Conservation (phyloP, 53 echinoderm and acorn worm genomes). For the Astropecten irregularis region DNA sequence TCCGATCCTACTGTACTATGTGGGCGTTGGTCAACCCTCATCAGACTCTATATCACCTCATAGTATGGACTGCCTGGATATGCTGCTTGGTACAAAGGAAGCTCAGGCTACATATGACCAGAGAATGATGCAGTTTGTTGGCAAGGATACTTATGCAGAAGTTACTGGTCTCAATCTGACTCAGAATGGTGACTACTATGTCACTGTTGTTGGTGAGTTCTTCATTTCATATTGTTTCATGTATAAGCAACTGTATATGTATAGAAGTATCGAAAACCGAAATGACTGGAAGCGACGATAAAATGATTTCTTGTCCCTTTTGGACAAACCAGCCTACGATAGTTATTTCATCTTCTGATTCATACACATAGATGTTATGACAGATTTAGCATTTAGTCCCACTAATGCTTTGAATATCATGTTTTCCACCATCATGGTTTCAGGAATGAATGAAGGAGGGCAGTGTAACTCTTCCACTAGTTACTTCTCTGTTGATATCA, state of each 20-base stretch:
- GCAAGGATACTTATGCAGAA: constrained; percentile 35
- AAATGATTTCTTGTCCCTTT: too few species aligned
- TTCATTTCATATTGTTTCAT: too few species aligned
- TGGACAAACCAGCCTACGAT: too few species aligned
- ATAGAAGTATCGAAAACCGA: too few species aligned
- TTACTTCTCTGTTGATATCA: constrained; percentile 57
- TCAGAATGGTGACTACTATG: constrained; percentile 8
- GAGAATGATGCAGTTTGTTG: constrained; percentile 14
- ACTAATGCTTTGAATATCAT: too few species aligned
- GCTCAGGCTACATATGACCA: constrained; percentile 1
- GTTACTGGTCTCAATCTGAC: constrained; percentile 21
- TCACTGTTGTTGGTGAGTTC: constrained; percentile 52
- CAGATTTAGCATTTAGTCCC: too few species aligned
- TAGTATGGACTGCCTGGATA: constrained; percentile 31
- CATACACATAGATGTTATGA: too few species aligned
- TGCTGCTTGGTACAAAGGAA: constrained; percentile 2
- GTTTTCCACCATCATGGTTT: too few species aligned
- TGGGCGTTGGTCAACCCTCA: constrained; percentile 22
- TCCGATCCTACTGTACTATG: constrained; percentile 43
- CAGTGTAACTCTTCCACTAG: constrained; percentile 48
- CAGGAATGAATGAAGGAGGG: constrained; percentile 52
- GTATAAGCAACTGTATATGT: too few species aligned
- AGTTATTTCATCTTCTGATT: too few species aligned
- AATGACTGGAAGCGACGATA: too few species aligned
- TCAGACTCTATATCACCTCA: background rate